Base-by-base conservation (phyloP, 2,113 vertebrate species). In the Sturnus vulgaris region DNA sequence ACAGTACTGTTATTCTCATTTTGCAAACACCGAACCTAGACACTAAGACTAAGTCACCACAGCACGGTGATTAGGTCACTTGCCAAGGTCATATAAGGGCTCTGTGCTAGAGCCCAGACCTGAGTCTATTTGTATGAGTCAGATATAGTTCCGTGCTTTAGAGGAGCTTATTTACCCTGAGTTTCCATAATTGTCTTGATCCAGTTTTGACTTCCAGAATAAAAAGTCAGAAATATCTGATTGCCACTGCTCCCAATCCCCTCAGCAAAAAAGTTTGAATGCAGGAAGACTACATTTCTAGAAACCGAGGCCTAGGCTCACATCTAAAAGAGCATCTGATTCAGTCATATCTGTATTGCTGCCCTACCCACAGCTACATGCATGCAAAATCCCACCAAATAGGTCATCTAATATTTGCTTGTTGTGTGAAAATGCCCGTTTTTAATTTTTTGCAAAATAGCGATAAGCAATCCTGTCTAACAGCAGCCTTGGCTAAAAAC, bases 1-100 rank as follows among this genome's bases (percentile, higher is more conserved):
- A 64, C 68, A 86, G 59, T 56, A 92, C 85, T 97, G 94, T 95
- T 96, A 77, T 66, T 70, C 79, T 86, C 68, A 73, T 92, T 94
- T 94, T 90, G 61, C 85, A 78, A 87, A 95, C 52, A 77, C 39
- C 71, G 56, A 93, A 83, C 27, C 24, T 84, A 71, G 72, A 60
- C 68, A 63, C 52, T 75, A 64, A 94, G 82, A 60, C 53, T 79
- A 94, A 95, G 75, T 87, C 73, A 92, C 71, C 39, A 63, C 3
- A 1, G 84, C 61, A 69, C 6, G 3, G 66, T 68, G 82, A 93
- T 79, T 91, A 75, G 30, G 71, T 90, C 82, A 83, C 23, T 88
- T 87, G 79, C 93, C 87, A 92, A 82, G 82, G 91, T 95, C 66
- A 73, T 47, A 56, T 33, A 66, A 92, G 92, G 87, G 76, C 92